Evolutionary conservation across 2,113 vertebrate species (phyloP), one percentile per base, ranked within the genome.

Genomic region (Chelonoidis abingdonii): DNA sequence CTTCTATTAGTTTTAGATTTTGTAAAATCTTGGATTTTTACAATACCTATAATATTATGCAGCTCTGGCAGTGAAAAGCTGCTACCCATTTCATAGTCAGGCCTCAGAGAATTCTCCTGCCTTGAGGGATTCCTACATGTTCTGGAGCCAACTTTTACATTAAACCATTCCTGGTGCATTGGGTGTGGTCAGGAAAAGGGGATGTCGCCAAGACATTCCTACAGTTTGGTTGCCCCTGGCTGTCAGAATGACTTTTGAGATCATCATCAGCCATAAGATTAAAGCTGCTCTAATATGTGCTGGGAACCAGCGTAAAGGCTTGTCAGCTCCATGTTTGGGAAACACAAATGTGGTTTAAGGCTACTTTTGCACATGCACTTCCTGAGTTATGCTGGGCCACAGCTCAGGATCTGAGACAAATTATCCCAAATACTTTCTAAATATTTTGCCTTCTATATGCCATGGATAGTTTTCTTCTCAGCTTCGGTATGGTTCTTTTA

Each of bases 381-480:
- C 59, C 59, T 59, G 56, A 25, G 25, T 29, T 25, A 27, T 29
- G 56, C 25, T 29, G 56, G 56, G 56, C 56, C 56, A 59, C 25
- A 29, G 25, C 56, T 59, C 57, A 59, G 57, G 57, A 59, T n/a
- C 56, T n/a, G 38, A 14, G 93, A 27, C 8, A 50, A 25, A 4
- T 29, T 35, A 8, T 83, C 78, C 10, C 69, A 90, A 83, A 44
- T 21, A 8, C 16, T 65, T 93, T 31, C 38, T n/a, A 57, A 92
- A 41, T 24, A 50, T 90, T 21, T 57, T 0, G 7, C 44, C 4
- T 82, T 82, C 21, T 41, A 2, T 65, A 72, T 59, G 1, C 3
- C 4, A 7, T 44, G 4, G 5, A 29, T 24, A 0, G 0, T 6
- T 35, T 3, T n/a, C 1, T 69, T 80, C 50, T 81, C 88, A 78